A percentile compares a stretch with the other conserved stretches of the same genome.
Evolutionary conservation across 2,888 invertebrate species (phyloP).

Genomic region (Sinopyrophorus schimmeli): DNA sequence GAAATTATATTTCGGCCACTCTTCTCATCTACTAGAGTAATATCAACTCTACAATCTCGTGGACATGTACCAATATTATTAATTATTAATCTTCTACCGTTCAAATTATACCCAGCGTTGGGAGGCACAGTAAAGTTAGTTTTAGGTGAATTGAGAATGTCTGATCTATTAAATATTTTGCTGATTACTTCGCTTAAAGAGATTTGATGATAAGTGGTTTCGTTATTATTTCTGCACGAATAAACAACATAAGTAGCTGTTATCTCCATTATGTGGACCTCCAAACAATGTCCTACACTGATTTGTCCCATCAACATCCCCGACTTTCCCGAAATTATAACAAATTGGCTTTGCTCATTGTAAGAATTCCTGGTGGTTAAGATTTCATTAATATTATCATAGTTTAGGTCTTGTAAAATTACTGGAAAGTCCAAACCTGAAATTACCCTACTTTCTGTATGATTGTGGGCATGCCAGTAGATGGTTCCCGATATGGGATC

Average conservation of each 20-base stretch:
- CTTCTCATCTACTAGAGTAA: slow-evolving; percentile 62
- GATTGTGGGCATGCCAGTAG: slow-evolving; percentile 64
- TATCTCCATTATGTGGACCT: slow-evolving; percentile 61
- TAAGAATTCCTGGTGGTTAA: slow-evolving; percentile 60
- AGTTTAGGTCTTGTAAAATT: slow-evolving; percentile 71
- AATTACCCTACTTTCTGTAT: slow-evolving; percentile 59
- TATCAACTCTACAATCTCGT: slow-evolving; percentile 65
- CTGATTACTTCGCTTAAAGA: slow-evolving; percentile 32
- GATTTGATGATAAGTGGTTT: slow-evolving; percentile 26
- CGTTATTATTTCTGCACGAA: slow-evolving; percentile 62
- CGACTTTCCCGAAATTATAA: slow-evolving; percentile 71
- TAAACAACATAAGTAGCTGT: slow-evolving; percentile 53
- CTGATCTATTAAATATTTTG: slow-evolving; percentile 30
- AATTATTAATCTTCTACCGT: slow-evolving; percentile 67
- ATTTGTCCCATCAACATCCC: slow-evolving; percentile 70
- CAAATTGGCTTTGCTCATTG: slow-evolving; percentile 62
- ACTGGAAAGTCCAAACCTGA: slow-evolving; percentile 70
- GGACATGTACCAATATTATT: slow-evolving; percentile 76
- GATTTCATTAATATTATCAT: slow-evolving; percentile 71
- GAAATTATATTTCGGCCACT: slow-evolving; percentile 52
- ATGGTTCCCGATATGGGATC: slow-evolving; percentile 65
- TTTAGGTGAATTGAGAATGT: slow-evolving; percentile 35
- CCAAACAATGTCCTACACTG: slow-evolving; percentile 62
- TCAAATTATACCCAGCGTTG: slow-evolving; percentile 62
- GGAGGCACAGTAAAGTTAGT: slow-evolving; percentile 51